A percentile compares a stretch with the other conserved stretches of the same genome.
phyloP scores from a whole-genome alignment of 2,797 vertebrate genomes.

The Fratercula arctica region DNA sequence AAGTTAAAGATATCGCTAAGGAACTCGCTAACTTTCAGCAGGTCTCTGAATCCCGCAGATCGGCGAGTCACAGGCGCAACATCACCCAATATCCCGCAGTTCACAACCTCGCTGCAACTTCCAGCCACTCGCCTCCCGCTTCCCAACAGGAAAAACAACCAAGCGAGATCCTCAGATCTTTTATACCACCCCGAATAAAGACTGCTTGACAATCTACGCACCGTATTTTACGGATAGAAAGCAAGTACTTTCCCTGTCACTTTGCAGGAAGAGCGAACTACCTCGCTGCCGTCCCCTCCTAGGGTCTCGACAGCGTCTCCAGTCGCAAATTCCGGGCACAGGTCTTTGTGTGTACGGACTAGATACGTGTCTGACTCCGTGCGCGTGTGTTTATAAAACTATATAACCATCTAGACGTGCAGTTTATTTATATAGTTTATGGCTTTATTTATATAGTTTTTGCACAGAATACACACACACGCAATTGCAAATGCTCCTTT shows the following conservation, averaged over 20 bases:
- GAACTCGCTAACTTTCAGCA: constrained; percentile 44
- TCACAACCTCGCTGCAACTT: constrained; percentile 17
- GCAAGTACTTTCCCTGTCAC: background rate
- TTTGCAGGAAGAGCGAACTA: background rate
- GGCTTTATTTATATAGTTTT: constrained; percentile 41
- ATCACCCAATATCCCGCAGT: constrained; percentile 8
- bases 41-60: constrained; percentile 20
- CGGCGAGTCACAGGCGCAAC: background rate
- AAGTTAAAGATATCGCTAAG: constrained; percentile 56
- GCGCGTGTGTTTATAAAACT: background rate
- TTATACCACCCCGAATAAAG: background rate
- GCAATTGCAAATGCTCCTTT: constrained; percentile 26
- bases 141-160: constrained; percentile 18
- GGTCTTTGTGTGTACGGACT: constrained; percentile 54
- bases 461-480: background rate
- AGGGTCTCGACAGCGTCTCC: background rate
- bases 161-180: background rate
- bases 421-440: constrained; percentile 20
- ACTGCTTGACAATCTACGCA: background rate
- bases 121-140: background rate
- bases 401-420: background rate
- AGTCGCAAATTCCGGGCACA: constrained; percentile 25
- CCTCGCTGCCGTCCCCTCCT: background rate
- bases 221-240: background rate
- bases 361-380: background rate